Percentiles rank a stretch among this genome's conserved stretches.
Evolutionary conservation across 2,888 invertebrate genomes (phyloP).

Genomic region (Cheilosia vernalis): DNA sequence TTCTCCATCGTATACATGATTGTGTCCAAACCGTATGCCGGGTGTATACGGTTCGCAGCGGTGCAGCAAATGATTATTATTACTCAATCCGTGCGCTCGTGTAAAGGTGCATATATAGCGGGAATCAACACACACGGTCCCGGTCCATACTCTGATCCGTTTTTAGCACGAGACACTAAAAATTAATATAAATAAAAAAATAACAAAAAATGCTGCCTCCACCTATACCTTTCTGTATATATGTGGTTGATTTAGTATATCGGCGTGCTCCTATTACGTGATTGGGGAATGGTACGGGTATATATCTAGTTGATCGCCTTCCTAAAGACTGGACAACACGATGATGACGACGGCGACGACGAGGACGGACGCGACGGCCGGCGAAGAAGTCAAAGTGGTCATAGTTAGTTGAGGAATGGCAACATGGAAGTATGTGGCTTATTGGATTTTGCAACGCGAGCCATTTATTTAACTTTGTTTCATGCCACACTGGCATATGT

Average conservation of each 20-base stretch:
- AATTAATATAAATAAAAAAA: constrained; percentile 59
- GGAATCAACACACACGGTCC: constrained; percentile 4
- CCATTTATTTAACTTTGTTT: constrained; percentile 32
- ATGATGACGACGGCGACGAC: neutral
- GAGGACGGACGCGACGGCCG: constrained; percentile 4
- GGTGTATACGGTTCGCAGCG: constrained; percentile 10
- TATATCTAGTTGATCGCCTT: constrained; percentile 31
- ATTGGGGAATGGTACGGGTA: constrained; percentile 35
- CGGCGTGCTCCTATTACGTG: constrained; percentile 52
- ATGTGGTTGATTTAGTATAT: constrained; percentile 29
- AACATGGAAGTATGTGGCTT: constrained; percentile 61
- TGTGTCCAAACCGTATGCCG: constrained; percentile 17
- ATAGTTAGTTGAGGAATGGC: constrained; percentile 37
- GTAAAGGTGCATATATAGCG: neutral
- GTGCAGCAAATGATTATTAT: constrained; percentile 54
- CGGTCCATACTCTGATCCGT: constrained; percentile 11
- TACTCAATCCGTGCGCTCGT: constrained; percentile 53
- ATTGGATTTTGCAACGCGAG: constrained; percentile 64
- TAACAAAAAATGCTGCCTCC: neutral
- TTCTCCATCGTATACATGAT: constrained; percentile 34
- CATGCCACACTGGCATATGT: neutral
- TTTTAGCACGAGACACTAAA: constrained; percentile 47
- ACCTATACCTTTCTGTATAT: no score
- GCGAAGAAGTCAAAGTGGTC: constrained; percentile 45
- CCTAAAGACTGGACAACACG: constrained; percentile 39